phyloP scores from a whole-genome alignment of 2,113 vertebrate genomes.

The Anguilla japonica region DNA sequence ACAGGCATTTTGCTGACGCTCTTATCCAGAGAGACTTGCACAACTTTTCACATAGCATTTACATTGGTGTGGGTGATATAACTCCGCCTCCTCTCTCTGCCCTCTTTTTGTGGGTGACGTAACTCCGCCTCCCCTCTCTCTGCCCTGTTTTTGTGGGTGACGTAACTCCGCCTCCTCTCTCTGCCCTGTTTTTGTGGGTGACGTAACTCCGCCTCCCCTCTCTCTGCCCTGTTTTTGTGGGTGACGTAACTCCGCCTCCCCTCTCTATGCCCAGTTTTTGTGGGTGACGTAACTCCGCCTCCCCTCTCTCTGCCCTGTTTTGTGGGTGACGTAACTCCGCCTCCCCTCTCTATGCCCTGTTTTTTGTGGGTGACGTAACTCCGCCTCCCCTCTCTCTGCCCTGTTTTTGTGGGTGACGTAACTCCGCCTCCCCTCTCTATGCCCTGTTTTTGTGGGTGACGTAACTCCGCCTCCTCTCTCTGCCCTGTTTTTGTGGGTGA shows the following conservation, averaged over 20 bases:
- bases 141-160: too few relatives aligned
- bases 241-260: not conserved
- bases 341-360: not conserved
- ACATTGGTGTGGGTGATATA: not conserved
- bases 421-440: not conserved
- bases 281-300: not conserved
- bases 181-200: not conserved
- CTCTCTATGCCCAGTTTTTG: not conserved
- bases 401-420: too few relatives aligned
- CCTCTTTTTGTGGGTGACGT: too few relatives aligned
- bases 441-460: too few relatives aligned
- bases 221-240: not conserved
- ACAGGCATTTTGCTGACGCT: too few relatives aligned
- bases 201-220: not conserved
- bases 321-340: not conserved
- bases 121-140: too few relatives aligned
- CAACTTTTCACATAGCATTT: too few relatives aligned
- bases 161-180: not conserved
- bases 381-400: not conserved
- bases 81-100: not conserved
- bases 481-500: not conserved
- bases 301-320: not conserved
- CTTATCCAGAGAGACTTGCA: too few relatives aligned
- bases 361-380: not conserved
- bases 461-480: not conserved